Evolutionary conservation across 2,888 invertebrate genomes (phyloP).

Genomic region (Anorthoa munda): DNA sequence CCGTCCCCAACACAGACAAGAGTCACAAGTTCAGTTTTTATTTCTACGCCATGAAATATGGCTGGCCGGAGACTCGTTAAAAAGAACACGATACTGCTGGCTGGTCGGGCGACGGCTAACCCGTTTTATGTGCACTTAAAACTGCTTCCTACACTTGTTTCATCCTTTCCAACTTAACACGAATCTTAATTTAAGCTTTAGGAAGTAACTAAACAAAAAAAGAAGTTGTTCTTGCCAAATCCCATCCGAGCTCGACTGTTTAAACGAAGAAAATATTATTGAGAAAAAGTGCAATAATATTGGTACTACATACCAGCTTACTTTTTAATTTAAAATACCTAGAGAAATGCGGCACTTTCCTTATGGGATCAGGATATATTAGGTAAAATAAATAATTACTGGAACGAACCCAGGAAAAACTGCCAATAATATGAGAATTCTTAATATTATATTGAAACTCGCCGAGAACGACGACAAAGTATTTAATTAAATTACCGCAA

Average conservation of each 20-base stretch:
- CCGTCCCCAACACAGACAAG: conserved; percentile 65
- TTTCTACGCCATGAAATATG: conserved; percentile 83
- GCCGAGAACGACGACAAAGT: background rate
- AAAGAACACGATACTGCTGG: conserved; percentile 85
- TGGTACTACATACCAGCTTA: background rate
- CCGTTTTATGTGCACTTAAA: conserved; percentile 88
- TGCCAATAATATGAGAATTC: background rate
- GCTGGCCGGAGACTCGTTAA: conserved; percentile 84
- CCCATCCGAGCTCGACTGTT: conserved; percentile 34
- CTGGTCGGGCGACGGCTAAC: conserved; percentile 81
- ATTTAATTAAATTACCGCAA: conserved; percentile 3
- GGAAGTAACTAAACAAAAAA: conserved; percentile 77
- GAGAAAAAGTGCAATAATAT: conserved; percentile 1
- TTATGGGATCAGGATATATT: background rate
- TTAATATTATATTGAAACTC: background rate
- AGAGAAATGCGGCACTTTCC: background rate
- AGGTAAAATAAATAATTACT: background rate
- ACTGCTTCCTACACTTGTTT: conserved; percentile 84
- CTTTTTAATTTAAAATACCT: background rate
- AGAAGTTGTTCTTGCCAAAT: conserved; percentile 72
- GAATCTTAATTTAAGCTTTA: conserved; percentile 85
- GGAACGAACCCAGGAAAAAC: background rate
- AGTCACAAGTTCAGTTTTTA: conserved; percentile 81
- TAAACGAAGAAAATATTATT: conserved; percentile 21
- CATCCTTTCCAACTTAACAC: conserved; percentile 85